These are phyloP conservation scores for Takifugu rubripes DNA, from an alignment of 2,797 vertebrate genomes.

Conservation along the genomic window DNA sequence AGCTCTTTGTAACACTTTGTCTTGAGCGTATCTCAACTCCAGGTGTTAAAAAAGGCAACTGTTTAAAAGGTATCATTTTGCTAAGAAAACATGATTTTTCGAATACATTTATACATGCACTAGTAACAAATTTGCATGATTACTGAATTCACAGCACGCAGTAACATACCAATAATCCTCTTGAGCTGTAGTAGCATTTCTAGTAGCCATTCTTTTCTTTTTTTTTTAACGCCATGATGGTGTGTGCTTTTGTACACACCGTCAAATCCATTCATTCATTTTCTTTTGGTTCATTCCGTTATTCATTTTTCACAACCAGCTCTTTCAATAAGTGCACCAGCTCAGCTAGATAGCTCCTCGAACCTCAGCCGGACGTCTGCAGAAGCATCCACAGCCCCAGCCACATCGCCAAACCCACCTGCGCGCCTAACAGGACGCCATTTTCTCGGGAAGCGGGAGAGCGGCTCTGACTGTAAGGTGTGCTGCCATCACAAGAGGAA, in stretches of 20 bases:
- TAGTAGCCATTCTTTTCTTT: not conserved
- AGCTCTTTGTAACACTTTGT: too few relatives aligned
- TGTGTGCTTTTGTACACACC: constrained; percentile 5
- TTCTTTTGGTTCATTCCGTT: constrained; percentile 14
- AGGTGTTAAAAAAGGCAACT: too few relatives aligned
- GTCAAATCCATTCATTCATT: constrained; percentile 13
- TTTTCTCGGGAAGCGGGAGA: constrained; percentile 57
- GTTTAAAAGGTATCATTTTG: too few relatives aligned
- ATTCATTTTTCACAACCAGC: constrained; percentile 53
- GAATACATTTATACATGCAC: too few relatives aligned
- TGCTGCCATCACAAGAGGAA: constrained; percentile 59
- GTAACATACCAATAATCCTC: too few relatives aligned
- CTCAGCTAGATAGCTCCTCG: constrained; percentile 50
- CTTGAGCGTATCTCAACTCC: too few relatives aligned
- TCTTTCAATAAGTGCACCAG: constrained; percentile 64
- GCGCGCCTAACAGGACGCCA: constrained; percentile 63
- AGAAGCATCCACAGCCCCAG: constrained; percentile 42
- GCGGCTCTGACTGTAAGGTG: constrained; percentile 54
- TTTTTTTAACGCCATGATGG: not conserved
- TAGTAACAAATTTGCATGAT: too few relatives aligned
- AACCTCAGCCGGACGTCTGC: constrained; percentile 24
- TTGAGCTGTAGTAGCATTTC: not conserved
- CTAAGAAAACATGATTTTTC: too few relatives aligned
- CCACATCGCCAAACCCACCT: constrained; percentile 33
- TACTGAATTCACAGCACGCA: not conserved